Evolutionary conservation across 2,888 invertebrate species (phyloP), one percentile per base, ranked within the genome.

Genomic region (Hyposoter didymator): DNA sequence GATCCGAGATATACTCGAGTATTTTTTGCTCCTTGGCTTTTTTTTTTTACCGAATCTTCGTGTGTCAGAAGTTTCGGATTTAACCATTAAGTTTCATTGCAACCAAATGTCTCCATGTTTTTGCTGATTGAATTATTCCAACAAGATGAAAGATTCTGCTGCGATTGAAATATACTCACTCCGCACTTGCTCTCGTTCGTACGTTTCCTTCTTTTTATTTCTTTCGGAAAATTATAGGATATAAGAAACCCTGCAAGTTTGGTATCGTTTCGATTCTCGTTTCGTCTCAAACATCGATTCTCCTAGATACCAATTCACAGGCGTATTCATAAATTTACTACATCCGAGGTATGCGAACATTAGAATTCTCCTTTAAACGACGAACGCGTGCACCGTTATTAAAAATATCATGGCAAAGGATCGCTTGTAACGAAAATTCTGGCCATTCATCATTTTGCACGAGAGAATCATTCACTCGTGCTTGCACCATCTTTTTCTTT

Each of bases 381-480:
- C 84, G 74, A 84, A 86, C 84, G 6, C 35, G 35, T 35, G 78
- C 81, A 74, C 64, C 62, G 73, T 69, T 78, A 78, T 69, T 78
- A 74, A 84, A 74, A 81, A 78, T 84, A 75, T 69, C 84, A 39
- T 78, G 78, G 84, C 75, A 75, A 86, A 86, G 8, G 81, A 86
- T 81, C 78, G 81, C 86, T 81, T 86, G 86, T 86, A 84, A 86
- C 86, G 84, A 84, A 81, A 86, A 84, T 86, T 84, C 81, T 69
- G 74, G 78, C 78, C 81, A 86, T 86, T 84, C 86, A 86, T 86
- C 86, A 86, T 86, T 86, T 84, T 81, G 81, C 84, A 75, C 81
- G 86, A 86, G 84, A 67, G 67, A 75, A 81, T 84, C 72, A 78
- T 76, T 84, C 86, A 86, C 74, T 84, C 32, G 75, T 80, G 32